Evolutionary conservation across 2,113 vertebrate species (phyloP).

Genomic region (Nothobranchius furzeri): DNA sequence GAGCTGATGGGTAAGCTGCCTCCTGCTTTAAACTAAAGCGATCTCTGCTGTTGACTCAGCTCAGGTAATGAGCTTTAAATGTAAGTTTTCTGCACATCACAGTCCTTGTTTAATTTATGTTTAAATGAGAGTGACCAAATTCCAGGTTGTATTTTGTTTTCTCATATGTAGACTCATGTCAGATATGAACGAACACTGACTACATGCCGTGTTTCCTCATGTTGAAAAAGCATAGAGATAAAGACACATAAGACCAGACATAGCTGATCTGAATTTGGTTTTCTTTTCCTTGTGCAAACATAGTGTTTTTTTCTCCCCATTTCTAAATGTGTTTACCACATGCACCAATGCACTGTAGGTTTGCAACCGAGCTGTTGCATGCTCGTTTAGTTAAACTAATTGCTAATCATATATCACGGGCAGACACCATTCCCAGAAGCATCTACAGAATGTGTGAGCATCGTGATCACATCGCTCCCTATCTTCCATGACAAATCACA

Average conservation of each 20-base stretch:
- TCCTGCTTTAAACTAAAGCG: too few species aligned
- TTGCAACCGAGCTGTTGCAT: background rate
- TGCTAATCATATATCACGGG: constrained; percentile 5
- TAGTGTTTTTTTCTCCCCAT: background rate
- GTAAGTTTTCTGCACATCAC: too few species aligned
- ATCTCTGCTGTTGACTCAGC: too few species aligned
- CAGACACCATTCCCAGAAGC: constrained; percentile 10
- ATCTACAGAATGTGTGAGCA: background rate
- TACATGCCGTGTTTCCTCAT: background rate
- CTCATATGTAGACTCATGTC: too few species aligned
- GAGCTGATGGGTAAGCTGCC: too few species aligned
- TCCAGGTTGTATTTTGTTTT: too few species aligned
- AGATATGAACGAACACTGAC: constrained; percentile 2
- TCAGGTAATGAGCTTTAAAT: too few species aligned
- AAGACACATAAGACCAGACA: background rate
- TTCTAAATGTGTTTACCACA: too few species aligned
- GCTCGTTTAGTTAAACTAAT: constrained; percentile 24
- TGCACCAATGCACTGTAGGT: too few species aligned
- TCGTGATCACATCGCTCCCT: background rate
- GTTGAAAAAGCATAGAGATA: background rate
- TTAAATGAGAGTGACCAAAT: too few species aligned
- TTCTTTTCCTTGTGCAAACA: background rate
- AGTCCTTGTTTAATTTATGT: too few species aligned
- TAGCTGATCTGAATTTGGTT: background rate
- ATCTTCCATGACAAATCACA: constrained; percentile 9